A percentile compares a stretch with the other conserved stretches of the same genome.
These are phyloP conservation scores for Sinohyriopsis cumingii DNA, from an alignment of 2,888 invertebrate genomes.

Conservation along the genomic window DNA sequence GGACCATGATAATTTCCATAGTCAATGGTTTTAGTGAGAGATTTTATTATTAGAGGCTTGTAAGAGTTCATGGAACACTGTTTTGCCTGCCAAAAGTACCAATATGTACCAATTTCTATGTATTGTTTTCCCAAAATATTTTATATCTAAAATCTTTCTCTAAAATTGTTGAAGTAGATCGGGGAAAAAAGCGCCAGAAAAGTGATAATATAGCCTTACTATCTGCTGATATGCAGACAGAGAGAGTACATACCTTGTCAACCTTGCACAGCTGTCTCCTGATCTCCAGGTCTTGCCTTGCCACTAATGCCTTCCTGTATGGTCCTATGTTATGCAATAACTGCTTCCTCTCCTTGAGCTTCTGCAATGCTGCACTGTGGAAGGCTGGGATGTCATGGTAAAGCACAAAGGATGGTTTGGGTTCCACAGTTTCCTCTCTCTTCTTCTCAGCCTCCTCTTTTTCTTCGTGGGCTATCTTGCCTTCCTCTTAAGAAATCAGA, in stretches of 20 bases:
- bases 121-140: too few relatives aligned
- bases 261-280: slow-evolving; percentile 73
- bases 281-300: slow-evolving; percentile 85
- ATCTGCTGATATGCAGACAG: not conserved
- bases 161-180: too few relatives aligned
- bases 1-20: too few relatives aligned
- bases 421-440: not conserved
- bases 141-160: too few relatives aligned
- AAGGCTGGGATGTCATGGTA: slow-evolving; percentile 63
- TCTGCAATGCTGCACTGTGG: slow-evolving; percentile 57
- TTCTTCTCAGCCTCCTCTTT: slow-evolving; percentile 1
- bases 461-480: slow-evolving; percentile 8
- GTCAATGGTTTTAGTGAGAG: too few relatives aligned
- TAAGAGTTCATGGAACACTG: too few relatives aligned
- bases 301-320: slow-evolving; percentile 84
- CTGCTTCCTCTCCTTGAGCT: slow-evolving; percentile 66
- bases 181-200: too few relatives aligned
- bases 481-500: slow-evolving; percentile 2
- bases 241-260: slow-evolving; percentile 51
- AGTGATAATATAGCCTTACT: too few relatives aligned
- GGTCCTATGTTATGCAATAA: slow-evolving; percentile 83
- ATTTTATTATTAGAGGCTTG: too few relatives aligned
- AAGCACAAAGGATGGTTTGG: slow-evolving; percentile 39
- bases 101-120: too few relatives aligned
- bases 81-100: too few relatives aligned